Evolutionary conservation across 2,113 vertebrate genomes (phyloP).

Genomic region (Notarius lentiginosus): DNA sequence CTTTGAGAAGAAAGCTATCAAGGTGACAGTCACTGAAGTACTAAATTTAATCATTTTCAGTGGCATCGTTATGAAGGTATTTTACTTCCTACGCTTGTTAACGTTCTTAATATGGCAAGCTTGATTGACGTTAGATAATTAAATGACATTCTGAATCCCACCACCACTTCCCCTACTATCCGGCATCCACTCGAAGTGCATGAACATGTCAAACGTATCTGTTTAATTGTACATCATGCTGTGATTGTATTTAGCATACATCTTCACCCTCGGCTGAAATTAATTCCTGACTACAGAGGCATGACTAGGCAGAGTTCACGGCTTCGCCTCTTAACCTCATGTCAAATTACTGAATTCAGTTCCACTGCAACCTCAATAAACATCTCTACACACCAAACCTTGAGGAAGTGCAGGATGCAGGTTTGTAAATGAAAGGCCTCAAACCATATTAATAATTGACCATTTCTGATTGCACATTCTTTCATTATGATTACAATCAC

Average conservation of each 20-base stretch:
- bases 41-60: not conserved
- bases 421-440: not conserved
- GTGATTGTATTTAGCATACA: not conserved
- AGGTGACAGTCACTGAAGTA: not conserved
- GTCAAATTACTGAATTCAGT: not conserved
- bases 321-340: not conserved
- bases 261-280: not conserved
- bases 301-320: not conserved
- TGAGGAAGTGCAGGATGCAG: not conserved
- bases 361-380: not conserved
- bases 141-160: not conserved
- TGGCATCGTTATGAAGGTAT: not conserved
- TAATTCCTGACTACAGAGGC: not conserved
- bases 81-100: not conserved
- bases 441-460: not conserved
- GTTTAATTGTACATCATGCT: constrained; percentile 3
- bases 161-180: not conserved
- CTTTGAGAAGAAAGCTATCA: not conserved
- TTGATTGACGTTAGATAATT: constrained; percentile 2
- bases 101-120: not conserved
- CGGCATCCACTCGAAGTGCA: not conserved
- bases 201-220: not conserved
- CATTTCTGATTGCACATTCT: not conserved
- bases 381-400: not conserved
- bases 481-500: not conserved